Evolutionary conservation across 2,113 vertebrate species (phyloP), one percentile per base, ranked within the genome.

Genomic region (Cavia aperea): DNA sequence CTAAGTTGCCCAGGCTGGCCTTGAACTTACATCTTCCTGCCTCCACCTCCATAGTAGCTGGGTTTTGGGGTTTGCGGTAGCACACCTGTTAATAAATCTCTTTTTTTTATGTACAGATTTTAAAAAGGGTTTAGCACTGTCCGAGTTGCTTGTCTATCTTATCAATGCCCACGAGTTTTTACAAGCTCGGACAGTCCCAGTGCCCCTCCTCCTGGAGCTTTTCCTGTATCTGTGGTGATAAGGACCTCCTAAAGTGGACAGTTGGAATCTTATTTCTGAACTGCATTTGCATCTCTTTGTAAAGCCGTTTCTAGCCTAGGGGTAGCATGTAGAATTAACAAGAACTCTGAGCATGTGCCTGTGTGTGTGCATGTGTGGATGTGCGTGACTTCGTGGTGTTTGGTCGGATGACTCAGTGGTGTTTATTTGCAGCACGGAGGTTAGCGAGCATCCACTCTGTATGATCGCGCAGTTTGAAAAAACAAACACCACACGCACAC

Each of bases 201-300:
- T 8, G 65, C 4, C 21, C 6, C 16, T 19, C 3, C 33, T 15
- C 1, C 2, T 51, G 77, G 90, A 1, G 0, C 65, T 54, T 70
- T 81, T 90, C 65, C 75, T 43, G 86, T 82, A 11, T 86, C n/a
- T 72, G 46, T 82, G 75, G 51, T n/a, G 33, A 75, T 85, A 83
- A 49, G 70, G 75, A 51, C 49, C 75, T 93, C 62, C 39, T 70
- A 58, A n/a, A 68, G 33, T 75, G 12, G 51, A 26, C 5, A 14
- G 46, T 62, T 60, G 66, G 66, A 43, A 46, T 89, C 58, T 65
- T 65, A 56, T 92, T 91, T 68, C 86, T 87, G 49, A 81, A 16
- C 15, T 49, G 18, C 19, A n/a, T 94, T 92, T 94, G 78, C 66
- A 90, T 86, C 72, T 90, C 62, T 88, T 85, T 83, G 66, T 92